phyloP scores from a whole-genome alignment of 2,888 invertebrate species.

The Idaea dimidiata region DNA sequence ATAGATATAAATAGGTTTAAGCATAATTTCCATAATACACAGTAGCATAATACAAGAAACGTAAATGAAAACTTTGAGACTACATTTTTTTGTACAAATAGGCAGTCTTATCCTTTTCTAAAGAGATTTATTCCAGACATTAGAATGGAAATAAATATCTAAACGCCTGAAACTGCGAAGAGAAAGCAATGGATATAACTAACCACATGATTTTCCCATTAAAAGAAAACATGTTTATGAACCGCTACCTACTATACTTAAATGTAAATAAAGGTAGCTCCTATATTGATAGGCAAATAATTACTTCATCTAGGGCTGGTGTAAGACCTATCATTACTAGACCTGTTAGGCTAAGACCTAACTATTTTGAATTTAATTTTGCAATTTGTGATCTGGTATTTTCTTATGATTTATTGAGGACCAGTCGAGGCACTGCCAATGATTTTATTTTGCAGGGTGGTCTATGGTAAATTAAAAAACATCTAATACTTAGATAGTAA shows the following conservation, averaged over 20 bases:
- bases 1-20: too few relatives aligned
- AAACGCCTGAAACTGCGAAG: too few relatives aligned
- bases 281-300: not conserved
- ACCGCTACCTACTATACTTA: not conserved
- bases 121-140: too few relatives aligned
- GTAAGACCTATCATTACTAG: not conserved
- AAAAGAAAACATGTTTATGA: not conserved
- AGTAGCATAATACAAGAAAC: too few relatives aligned
- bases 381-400: constrained; percentile 2
- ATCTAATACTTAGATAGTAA: too few relatives aligned
- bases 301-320: not conserved
- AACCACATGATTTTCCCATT: not conserved
- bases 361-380: constrained; percentile 1
- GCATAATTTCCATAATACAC: too few relatives aligned
- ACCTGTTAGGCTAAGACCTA: constrained; percentile 1
- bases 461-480: not conserved
- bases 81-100: too few relatives aligned
- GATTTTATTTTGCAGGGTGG: not conserved
- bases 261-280: not conserved
- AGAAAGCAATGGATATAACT: too few relatives aligned
- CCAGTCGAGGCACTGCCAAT: not conserved
- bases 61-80: too few relatives aligned
- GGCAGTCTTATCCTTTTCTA: too few relatives aligned
- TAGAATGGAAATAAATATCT: too few relatives aligned
- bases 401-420: not conserved